These are phyloP conservation scores for Lasioglossum malachurum DNA, from an alignment of 2,888 invertebrate genomes.

Conservation along the genomic window DNA sequence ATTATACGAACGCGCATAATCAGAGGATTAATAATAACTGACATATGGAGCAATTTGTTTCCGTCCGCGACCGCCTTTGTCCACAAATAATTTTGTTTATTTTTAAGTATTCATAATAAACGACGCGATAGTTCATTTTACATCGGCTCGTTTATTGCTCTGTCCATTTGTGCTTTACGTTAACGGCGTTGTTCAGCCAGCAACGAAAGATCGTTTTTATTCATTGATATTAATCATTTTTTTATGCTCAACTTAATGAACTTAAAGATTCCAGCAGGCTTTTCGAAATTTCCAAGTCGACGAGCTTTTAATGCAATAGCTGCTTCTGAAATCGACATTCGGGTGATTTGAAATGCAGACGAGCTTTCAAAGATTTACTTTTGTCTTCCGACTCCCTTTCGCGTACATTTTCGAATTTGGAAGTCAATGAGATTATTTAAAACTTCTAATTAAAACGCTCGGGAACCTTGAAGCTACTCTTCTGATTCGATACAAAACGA, in stretches of 20 bases:
- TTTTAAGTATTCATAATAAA: neutral
- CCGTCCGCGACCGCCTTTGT: neutral
- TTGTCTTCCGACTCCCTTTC: neutral
- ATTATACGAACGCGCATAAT: neutral
- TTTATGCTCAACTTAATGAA: neutral
- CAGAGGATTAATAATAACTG: neutral
- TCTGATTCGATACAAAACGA: neutral
- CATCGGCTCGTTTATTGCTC: neutral
- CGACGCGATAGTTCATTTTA: neutral
- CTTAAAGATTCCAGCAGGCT: neutral
- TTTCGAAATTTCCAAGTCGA: neutral
- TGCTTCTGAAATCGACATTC: neutral
- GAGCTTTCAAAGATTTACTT: neutral
- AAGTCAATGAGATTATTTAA: neutral
- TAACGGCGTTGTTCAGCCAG: neutral
- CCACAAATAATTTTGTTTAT: conserved; percentile 3
- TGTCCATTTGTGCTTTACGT: neutral
- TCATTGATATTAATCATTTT: neutral
- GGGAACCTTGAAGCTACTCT: neutral
- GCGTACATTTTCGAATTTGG: neutral
- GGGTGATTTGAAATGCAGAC: neutral
- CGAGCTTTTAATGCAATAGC: neutral
- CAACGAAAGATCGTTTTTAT: neutral
- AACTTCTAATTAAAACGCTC: neutral
- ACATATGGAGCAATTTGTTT: conserved; percentile 2